Evolutionary conservation across 2,113 vertebrate species (phyloP), one percentile per base, ranked within the genome.

Genomic region (Lutjanus erythropterus): DNA sequence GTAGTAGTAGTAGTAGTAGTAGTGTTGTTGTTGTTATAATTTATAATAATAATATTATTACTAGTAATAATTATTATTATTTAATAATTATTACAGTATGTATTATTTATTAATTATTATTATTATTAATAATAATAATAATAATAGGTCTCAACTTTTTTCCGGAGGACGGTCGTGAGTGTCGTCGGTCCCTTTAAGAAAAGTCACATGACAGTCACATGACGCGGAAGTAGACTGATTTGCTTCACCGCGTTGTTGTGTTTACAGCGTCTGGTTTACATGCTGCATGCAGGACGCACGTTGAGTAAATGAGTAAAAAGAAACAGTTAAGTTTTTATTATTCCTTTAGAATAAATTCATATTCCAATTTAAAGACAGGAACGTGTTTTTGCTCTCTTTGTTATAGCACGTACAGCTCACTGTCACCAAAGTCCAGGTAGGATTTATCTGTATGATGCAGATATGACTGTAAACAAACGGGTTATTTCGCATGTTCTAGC

Each of bases 111-210:
- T n/a, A n/a, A n/a, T n/a, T n/a, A n/a, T n/a, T n/a, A n/a, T n/a
- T n/a, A n/a, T n/a, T n/a, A n/a, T n/a, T n/a, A n/a, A n/a, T n/a
- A n/a, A n/a, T n/a, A n/a, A n/a, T n/a, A n/a, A n/a, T n/a, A n/a
- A n/a, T n/a, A n/a, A n/a, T n/a, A n/a, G n/a, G n/a, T n/a, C n/a
- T n/a, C n/a, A n/a, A n/a, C n/a, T n/a, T n/a, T n/a, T n/a, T n/a
- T n/a, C n/a, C n/a, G n/a, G n/a, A n/a, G n/a, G n/a, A n/a, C n/a
- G n/a, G n/a, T n/a, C n/a, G n/a, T n/a, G 3, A 37, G 6, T 37
- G 35, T 37, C 9, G 50, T 10, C 21, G 6, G 58, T 23, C 87
- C 50, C 89, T 93, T 93, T 93, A 93, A 92, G 88, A 85, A 59
- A 80, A 31, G 23, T 78, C 81, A 82, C 76, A 19, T 75, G 78